Conservation (phyloP, 2,113 vertebrate genomes). For the Narcine bancroftii region DNA sequence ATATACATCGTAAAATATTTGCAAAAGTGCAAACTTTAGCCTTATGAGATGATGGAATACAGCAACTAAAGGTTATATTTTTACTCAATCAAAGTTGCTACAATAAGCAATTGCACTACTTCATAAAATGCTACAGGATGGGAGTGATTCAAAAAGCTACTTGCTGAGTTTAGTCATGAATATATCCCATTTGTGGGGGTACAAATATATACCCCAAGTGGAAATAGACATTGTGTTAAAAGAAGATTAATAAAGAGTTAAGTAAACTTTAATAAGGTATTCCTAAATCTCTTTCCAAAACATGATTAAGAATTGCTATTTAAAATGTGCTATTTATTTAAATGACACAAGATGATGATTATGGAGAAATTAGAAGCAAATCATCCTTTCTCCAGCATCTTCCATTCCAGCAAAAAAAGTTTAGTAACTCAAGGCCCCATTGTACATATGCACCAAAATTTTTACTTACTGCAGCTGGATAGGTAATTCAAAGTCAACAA, state of each 20-base stretch:
- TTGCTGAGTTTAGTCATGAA: not conserved
- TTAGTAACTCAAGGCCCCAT: no score
- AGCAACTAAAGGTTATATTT: not conserved
- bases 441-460: no score
- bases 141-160: no score
- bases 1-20: not conserved
- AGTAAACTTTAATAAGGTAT: constrained; percentile 7
- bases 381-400: not conserved
- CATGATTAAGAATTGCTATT: not conserved
- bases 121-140: not conserved
- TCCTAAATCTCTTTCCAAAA: not conserved
- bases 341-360: not conserved
- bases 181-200: not conserved
- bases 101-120: not conserved
- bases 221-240: not conserved
- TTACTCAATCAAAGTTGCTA: not conserved
- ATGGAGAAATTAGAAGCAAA: not conserved
- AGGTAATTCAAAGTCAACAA: no score
- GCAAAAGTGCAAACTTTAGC: not conserved
- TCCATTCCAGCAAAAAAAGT: not conserved
- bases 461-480: no score
- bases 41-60: not conserved
- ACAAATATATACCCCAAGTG: not conserved
- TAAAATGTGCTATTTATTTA: not conserved
- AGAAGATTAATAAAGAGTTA: not conserved